Evolutionary conservation across 2,113 vertebrate species (phyloP).

Genomic region (Lota lota): DNA sequence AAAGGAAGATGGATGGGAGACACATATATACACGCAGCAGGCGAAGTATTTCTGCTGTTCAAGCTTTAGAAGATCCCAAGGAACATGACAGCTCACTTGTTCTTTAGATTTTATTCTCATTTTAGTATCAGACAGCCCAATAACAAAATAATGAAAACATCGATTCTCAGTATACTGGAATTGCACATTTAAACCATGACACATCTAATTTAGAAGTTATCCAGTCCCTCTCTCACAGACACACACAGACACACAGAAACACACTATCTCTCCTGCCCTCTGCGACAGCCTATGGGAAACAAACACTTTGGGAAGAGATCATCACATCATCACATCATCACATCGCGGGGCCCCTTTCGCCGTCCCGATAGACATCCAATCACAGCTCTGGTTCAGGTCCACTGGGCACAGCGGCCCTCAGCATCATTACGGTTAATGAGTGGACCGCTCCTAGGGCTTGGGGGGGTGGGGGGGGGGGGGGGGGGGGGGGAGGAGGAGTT

Average conservation of each 20-base stretch:
- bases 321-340: no score
- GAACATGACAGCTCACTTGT: neutral
- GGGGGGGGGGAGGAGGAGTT: slow-evolving; percentile 55
- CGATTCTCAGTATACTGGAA: no score
- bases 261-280: no score
- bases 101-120: slow-evolving; percentile 16
- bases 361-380: slow-evolving; percentile 30
- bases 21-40: no score
- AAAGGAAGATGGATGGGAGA: no score
- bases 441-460: slow-evolving; percentile 34
- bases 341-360: no score
- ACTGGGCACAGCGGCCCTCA: slow-evolving; percentile 25
- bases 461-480: slow-evolving; percentile 55
- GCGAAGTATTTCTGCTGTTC: no score
- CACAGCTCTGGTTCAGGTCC: slow-evolving; percentile 41
- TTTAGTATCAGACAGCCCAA: slow-evolving; percentile 21
- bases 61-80: neutral
- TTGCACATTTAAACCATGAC: no score
- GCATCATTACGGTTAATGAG: slow-evolving; percentile 64
- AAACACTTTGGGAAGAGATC: slow-evolving; percentile 12
- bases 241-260: no score
- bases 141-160: neutral
- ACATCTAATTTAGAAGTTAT: no score
- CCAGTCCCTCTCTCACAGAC: no score
- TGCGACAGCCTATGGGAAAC: slow-evolving; percentile 5